Base-by-base conservation (phyloP, 2,113 vertebrate species). In the Ophthalmolycus amberensis region DNA sequence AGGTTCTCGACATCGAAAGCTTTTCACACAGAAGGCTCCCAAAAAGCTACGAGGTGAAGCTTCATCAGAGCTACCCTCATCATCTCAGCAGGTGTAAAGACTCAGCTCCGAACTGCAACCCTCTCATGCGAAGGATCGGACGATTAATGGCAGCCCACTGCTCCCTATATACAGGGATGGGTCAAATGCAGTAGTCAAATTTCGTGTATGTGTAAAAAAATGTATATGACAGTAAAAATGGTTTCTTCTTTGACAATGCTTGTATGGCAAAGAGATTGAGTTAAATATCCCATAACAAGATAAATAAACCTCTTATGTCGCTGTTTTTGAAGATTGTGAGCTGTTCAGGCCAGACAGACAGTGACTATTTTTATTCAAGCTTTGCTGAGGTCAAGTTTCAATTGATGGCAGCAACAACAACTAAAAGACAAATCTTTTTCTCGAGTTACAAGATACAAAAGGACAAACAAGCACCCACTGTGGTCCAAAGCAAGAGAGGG, bases 61-160 rank as follows among this genome's bases (percentile, higher is more conserved):
- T 77, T 84, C 56, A 76, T 87, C 80, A 74, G 29, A 66, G 66
- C 69, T 34, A 1, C 12, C 27, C 65, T 91, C 71, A 88, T 91
- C 88, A 89, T 56, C 44, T 56, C 50, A 34, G 56, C 46, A 78
- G 80, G 70, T 75, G 74, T 78, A 54, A 76, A 54, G n/a, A n/a
- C n/a, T n/a, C n/a, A n/a, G n/a, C n/a, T n/a, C n/a, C n/a, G n/a
- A 62, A 48, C 65, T 73, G 60, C 60, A 82, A 48, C 44, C 38
- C 18, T 32, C 75, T 75, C 76, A 87, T 69, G 79, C 6, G 34
- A 40, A 56, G 71, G 42, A 62, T 66, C 3, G 38, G 52, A 42
- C 85, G n/a, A n/a, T n/a, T n/a, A n/a, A n/a, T n/a, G n/a, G n/a
- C n/a, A n/a, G n/a, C n/a, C n/a, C n/a, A n/a, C n/a, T n/a, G n/a